These are phyloP conservation scores for Drosophila bocqueti DNA, from an alignment of 1,140 invertebrate genomes.

Conservation along the genomic window DNA sequence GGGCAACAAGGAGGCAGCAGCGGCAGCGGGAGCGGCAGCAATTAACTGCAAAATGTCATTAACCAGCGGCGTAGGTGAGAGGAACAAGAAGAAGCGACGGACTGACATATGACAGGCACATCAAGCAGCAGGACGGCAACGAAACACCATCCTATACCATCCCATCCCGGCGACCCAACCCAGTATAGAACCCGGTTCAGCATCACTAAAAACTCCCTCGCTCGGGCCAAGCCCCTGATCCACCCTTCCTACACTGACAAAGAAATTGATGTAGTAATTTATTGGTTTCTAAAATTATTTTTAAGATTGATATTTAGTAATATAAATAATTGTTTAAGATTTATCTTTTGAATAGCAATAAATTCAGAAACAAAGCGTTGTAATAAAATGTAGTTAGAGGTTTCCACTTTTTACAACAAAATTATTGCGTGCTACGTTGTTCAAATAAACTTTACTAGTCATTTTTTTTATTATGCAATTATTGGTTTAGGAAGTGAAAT, in stretches of 20 bases:
- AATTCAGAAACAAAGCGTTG: not conserved
- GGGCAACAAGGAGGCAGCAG: constrained; percentile 12
- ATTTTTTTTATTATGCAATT: constrained; percentile 1
- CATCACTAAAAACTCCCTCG: constrained; percentile 71
- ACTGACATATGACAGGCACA: constrained; percentile 82
- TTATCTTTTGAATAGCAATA: not conserved
- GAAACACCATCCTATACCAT: constrained; percentile 20
- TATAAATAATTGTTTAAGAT: not conserved
- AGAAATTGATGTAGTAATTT: not conserved
- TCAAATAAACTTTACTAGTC: constrained; percentile 10
- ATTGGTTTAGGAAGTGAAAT: not conserved
- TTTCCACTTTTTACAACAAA: not conserved
- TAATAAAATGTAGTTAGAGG: not conserved
- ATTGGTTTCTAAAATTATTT: not conserved
- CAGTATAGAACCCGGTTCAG: constrained; percentile 43
- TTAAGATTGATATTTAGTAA: not conserved
- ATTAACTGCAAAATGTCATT: constrained; percentile 82
- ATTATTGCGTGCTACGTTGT: not conserved
- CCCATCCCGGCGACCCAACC: constrained; percentile 22
- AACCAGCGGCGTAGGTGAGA: constrained; percentile 77
- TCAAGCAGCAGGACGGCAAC: constrained; percentile 54
- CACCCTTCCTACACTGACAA: constrained; percentile 14
- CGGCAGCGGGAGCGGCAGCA: constrained; percentile 47
- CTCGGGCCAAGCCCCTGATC: constrained; percentile 46
- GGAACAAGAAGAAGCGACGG: constrained; percentile 62